Evolutionary conservation across 2,113 vertebrate genomes (phyloP).

Genomic region (Entomyzon cyanotis): DNA sequence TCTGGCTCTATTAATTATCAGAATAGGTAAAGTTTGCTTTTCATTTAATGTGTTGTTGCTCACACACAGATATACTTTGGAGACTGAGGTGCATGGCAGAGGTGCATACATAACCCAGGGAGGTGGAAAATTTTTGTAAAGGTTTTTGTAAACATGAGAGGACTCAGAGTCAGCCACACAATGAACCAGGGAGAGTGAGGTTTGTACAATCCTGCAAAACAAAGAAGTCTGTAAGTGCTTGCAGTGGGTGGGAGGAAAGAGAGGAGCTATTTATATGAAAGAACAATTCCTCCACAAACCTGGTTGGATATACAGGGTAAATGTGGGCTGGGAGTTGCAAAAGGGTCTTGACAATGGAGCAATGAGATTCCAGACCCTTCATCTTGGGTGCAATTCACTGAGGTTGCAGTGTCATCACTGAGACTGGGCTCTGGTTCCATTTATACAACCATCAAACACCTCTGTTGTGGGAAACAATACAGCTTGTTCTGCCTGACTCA

Average conservation of each 20-base stretch:
- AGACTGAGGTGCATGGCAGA: not conserved
- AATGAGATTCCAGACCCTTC: not conserved
- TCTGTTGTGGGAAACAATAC: not conserved
- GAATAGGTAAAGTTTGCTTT: constrained; percentile 16
- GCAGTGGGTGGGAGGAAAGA: not conserved
- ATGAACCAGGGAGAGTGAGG: not conserved
- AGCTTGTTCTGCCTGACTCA: not conserved
- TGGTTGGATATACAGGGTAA: not conserved
- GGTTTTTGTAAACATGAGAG: not conserved
- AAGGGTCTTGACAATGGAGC: not conserved
- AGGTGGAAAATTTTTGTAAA: constrained; percentile 18
- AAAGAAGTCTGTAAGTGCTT: constrained; percentile 11
- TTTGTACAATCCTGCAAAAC: constrained; percentile 8
- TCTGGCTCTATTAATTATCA: constrained; percentile 20
- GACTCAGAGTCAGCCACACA: not conserved
- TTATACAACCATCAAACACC: not conserved
- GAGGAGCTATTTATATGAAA: constrained; percentile 10
- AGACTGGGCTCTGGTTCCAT: not conserved
- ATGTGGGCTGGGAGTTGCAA: not conserved
- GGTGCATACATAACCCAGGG: not conserved
- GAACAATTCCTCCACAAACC: not conserved
- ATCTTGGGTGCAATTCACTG: fast-evolving
- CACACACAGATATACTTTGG: not conserved
- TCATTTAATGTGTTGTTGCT: not conserved
- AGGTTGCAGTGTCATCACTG: not conserved